These are phyloP conservation scores for Drosophila siamana DNA, from an alignment of 2,888 invertebrate genomes.

Conservation along the genomic window DNA sequence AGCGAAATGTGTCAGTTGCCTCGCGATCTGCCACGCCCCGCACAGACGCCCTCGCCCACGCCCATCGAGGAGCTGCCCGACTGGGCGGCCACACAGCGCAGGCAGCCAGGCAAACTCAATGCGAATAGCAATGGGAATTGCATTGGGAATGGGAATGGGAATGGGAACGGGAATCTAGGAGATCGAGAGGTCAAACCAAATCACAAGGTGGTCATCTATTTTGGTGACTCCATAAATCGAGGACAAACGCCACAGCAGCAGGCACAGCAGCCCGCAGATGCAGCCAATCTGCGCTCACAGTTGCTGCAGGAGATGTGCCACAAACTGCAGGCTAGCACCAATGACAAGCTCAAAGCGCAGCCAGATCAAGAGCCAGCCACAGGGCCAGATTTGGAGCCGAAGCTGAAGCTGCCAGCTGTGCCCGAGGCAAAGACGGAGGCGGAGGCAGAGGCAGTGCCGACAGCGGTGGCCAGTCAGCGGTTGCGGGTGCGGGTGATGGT, in stretches of 20 bases:
- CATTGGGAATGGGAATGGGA: slow-evolving; percentile 82
- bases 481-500: slow-evolving; percentile 60
- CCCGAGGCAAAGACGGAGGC: neutral
- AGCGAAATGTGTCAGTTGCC: slow-evolving; percentile 80
- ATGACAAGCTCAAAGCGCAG: slow-evolving; percentile 40
- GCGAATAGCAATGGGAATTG: slow-evolving; percentile 1
- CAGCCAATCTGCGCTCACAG: slow-evolving; percentile 63
- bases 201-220: slow-evolving; percentile 91
- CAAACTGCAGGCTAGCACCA: slow-evolving; percentile 53
- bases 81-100: slow-evolving; percentile 57
- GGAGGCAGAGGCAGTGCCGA: slow-evolving; percentile 11
- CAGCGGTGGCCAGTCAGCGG: too few species aligned
- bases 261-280: slow-evolving; percentile 49
- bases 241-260: slow-evolving; percentile 38
- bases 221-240: slow-evolving; percentile 88
- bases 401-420: neutral
- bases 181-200: slow-evolving; percentile 74
- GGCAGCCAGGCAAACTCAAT: slow-evolving; percentile 61
- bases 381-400: neutral
- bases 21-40: slow-evolving; percentile 60
- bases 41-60: slow-evolving; percentile 80
- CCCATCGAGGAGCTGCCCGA: slow-evolving; percentile 77
- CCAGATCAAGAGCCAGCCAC: neutral
- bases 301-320: slow-evolving; percentile 79
- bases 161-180: slow-evolving; percentile 44